Evolutionary conservation across 2,888 invertebrate genomes (phyloP).

Genomic region (Papilio protenor): DNA sequence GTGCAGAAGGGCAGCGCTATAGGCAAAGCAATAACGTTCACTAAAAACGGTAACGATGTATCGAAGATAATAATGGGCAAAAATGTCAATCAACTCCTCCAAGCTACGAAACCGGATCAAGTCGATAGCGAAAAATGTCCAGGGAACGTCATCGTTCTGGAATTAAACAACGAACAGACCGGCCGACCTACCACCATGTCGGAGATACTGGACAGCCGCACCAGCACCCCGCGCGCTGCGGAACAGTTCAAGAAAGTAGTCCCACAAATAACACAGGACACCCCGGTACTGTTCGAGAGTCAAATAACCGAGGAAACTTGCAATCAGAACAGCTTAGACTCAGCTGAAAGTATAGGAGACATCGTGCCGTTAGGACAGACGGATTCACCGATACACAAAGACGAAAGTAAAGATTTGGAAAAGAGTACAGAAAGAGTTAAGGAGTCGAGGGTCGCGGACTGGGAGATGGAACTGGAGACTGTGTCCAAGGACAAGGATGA

Average conservation of each 20-base stretch:
- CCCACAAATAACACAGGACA: conserved; percentile 81
- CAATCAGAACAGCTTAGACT: conserved; percentile 76
- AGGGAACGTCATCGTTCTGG: conserved; percentile 79
- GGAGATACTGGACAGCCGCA: conserved; percentile 75
- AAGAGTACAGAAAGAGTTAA: conserved; percentile 69
- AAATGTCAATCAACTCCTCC: conserved; percentile 77
- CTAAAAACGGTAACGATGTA: conserved; percentile 79
- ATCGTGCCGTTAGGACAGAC: conserved; percentile 66
- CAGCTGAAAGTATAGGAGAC: conserved; percentile 70
- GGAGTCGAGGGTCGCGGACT: conserved; percentile 80
- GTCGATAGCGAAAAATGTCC: conserved; percentile 67
- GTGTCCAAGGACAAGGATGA: conserved; percentile 76
- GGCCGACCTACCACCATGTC: conserved; percentile 79
- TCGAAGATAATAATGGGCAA: conserved; percentile 82
- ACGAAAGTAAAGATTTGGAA: conserved; percentile 62
- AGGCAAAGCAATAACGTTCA: conserved; percentile 78
- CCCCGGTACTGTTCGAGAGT: conserved; percentile 81
- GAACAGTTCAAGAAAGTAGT: conserved; percentile 60
- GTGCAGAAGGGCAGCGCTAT: conserved; percentile 84
- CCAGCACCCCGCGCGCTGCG: conserved; percentile 53
- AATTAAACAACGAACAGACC: conserved; percentile 77
- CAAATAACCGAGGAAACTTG: conserved; percentile 73
- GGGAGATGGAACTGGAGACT: conserved; percentile 86
- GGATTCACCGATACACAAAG: conserved; percentile 62
- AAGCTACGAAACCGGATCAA: conserved; percentile 73